Conservation (phyloP, 2,888 invertebrate genomes). For the Chrysolina americana region DNA sequence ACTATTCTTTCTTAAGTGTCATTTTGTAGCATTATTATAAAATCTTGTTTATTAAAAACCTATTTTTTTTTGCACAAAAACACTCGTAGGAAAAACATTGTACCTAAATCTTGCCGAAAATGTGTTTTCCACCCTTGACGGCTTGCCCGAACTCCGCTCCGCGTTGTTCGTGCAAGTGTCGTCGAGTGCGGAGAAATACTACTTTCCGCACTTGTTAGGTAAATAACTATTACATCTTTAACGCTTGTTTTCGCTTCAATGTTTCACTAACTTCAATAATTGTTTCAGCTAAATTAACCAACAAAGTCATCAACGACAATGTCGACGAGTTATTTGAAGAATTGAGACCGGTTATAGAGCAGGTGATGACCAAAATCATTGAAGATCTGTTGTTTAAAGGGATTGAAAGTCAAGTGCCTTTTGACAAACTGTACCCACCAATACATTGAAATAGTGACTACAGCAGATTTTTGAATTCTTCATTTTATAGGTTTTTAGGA, state of each 20-base stretch:
- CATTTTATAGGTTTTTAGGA: not conserved
- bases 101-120: too few species aligned
- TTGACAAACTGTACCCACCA: conserved; percentile 57
- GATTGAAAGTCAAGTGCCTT: conserved; percentile 56
- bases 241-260: not conserved
- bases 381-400: conserved; percentile 56
- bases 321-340: conserved; percentile 64
- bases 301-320: conserved; percentile 66
- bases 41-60: too few species aligned
- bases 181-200: too few species aligned
- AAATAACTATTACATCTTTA: too few species aligned
- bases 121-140: too few species aligned
- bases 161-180: too few species aligned
- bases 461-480: not conserved
- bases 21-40: too few species aligned
- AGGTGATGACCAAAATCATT: conserved; percentile 54
- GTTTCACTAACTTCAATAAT: not conserved
- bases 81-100: too few species aligned
- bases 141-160: too few species aligned
- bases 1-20: too few species aligned
- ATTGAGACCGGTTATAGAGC: conserved; percentile 64
- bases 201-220: too few species aligned
- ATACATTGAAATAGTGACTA: not conserved
- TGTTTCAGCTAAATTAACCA: conserved; percentile 60
- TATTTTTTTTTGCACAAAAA: too few species aligned